Evolutionary conservation across 2,113 vertebrate genomes (phyloP).

Genomic region (Vimba vimba): DNA sequence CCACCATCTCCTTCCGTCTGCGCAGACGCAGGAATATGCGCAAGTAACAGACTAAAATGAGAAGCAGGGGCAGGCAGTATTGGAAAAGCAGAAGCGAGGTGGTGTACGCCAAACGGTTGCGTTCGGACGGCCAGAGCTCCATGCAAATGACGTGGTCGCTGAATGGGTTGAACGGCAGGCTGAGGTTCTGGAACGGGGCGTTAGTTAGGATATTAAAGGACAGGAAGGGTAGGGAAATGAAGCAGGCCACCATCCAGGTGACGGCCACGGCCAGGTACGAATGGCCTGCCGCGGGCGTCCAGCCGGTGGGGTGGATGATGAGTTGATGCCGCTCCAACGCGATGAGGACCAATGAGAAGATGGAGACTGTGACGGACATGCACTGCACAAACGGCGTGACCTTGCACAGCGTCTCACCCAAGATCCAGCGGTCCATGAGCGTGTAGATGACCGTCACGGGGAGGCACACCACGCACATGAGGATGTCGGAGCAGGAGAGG

Average conservation of each 20-base stretch:
- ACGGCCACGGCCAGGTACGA: constrained; percentile 87
- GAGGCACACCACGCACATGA: constrained; percentile 90
- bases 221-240: constrained; percentile 88
- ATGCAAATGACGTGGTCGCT: constrained; percentile 82
- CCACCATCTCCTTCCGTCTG: constrained; percentile 81
- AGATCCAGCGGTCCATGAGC: constrained; percentile 93
- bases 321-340: constrained; percentile 95
- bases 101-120: constrained; percentile 81
- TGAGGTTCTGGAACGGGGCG: constrained; percentile 79
- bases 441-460: constrained; percentile 89
- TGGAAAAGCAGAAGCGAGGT: constrained; percentile 87
- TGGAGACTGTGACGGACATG: constrained; percentile 88
- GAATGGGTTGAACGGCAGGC: constrained; percentile 75
- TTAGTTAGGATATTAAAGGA: constrained; percentile 78
- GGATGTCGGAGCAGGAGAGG: constrained; percentile 89
- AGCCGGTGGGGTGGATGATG: constrained; percentile 91
- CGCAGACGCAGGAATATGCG: constrained; percentile 84
- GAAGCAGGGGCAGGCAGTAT: constrained; percentile 83
- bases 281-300: constrained; percentile 87
- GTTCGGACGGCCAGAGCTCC: constrained; percentile 81
- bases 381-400: constrained; percentile 90
- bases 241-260: constrained; percentile 84
- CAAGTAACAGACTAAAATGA: constrained; percentile 87
- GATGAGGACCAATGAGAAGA: constrained; percentile 91
- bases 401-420: constrained; percentile 90